phyloP scores from a whole-genome alignment of 30 jellyfish, hydroid and myxozoan genomes.

The Hydractinia symbiolongicarpus region DNA sequence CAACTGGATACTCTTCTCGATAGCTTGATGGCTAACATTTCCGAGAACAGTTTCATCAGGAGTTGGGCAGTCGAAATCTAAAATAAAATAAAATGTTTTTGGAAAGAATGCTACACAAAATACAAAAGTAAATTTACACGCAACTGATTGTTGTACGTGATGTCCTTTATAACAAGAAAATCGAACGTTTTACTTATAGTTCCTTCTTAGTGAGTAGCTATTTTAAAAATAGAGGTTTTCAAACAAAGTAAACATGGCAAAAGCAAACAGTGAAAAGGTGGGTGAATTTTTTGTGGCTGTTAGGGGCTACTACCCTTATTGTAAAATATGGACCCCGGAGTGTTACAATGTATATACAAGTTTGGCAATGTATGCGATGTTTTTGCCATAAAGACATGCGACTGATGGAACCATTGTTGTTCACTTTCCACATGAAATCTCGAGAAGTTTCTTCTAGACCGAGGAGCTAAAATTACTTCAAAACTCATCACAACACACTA shows the following conservation, averaged over 20 bases:
- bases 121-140: neutral
- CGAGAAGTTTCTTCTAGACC: neutral
- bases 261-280: too few species aligned
- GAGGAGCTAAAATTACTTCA: neutral
- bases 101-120: neutral
- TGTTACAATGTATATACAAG: neutral
- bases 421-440: neutral
- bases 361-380: neutral
- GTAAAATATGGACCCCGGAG: neutral
- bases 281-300: neutral
- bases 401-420: neutral
- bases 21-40: too few species aligned
- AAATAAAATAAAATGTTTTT: too few species aligned
- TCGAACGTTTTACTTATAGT: too few species aligned
- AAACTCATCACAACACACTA: neutral
- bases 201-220: too few species aligned
- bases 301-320: neutral
- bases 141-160: too few species aligned
- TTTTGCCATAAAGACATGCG: neutral
- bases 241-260: too few species aligned
- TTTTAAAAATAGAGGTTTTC: too few species aligned
- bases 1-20: too few species aligned
- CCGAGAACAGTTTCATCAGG: too few species aligned
- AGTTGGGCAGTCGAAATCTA: too few species aligned
- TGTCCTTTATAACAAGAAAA: too few species aligned